Conservation (phyloP, 2,113 vertebrate genomes). For the Campylomormyrus numenius region DNA sequence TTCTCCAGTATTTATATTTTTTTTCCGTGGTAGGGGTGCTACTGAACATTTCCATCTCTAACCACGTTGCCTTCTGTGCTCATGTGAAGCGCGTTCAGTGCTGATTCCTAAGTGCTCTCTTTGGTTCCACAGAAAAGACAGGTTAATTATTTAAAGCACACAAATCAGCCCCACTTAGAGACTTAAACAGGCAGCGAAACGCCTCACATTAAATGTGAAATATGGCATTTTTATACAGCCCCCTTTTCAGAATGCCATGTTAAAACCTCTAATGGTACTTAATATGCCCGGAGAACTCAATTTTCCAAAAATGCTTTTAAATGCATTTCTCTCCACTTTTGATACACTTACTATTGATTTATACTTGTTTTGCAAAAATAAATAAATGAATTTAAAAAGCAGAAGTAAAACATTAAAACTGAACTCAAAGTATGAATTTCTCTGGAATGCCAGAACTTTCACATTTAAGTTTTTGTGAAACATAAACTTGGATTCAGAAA, state of each 20-base stretch:
- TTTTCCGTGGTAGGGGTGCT: not conserved
- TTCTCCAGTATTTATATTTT: not conserved
- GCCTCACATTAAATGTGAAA: slow-evolving; percentile 10
- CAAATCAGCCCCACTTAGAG: slow-evolving; percentile 9
- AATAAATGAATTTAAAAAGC: not conserved
- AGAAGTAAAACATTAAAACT: not conserved
- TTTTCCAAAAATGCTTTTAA: slow-evolving; percentile 18
- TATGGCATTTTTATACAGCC: slow-evolving; percentile 6
- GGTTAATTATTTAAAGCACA: slow-evolving; percentile 16
- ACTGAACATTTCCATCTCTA: not conserved
- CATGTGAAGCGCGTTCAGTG: too few species aligned
- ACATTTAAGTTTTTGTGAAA: not conserved
- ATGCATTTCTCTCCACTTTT: slow-evolving; percentile 7
- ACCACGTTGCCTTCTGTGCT: not conserved
- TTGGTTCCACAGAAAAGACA: not conserved
- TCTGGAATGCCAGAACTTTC: not conserved
- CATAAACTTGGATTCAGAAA: not conserved
- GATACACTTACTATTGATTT: slow-evolving; percentile 11
- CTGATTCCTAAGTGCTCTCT: not conserved
- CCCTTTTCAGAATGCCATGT: slow-evolving; percentile 14
- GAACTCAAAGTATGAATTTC: not conserved
- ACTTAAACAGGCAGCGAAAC: slow-evolving; percentile 18
- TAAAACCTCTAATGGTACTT: slow-evolving; percentile 12
- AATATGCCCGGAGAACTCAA: slow-evolving; percentile 12
- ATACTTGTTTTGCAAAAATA: not conserved